These are phyloP conservation scores for Pluvianellus socialis DNA, from an alignment of 2,113 vertebrate species.

Conservation along the genomic window DNA sequence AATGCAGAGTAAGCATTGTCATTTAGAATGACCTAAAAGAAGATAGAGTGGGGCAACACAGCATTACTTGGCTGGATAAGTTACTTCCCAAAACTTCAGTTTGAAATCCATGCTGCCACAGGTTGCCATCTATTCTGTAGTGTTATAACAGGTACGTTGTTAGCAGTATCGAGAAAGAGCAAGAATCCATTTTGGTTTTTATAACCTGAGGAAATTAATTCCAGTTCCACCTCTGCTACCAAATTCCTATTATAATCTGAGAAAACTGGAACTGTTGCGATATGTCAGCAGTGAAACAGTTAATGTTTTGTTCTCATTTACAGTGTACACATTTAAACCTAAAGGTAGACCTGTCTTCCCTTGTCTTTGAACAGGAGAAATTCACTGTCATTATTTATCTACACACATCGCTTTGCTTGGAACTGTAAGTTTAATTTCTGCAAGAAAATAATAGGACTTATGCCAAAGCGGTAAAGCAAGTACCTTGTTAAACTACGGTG, in stretches of 20 bases:
- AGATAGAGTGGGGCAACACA: background rate
- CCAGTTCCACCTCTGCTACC: background rate
- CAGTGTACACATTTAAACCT: background rate
- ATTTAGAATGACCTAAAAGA: background rate
- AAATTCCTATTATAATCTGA: background rate
- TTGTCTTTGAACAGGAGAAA: background rate
- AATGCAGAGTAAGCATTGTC: rapidly evolving
- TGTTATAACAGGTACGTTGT: background rate
- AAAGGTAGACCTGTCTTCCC: background rate
- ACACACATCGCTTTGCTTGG: background rate
- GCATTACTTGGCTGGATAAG: background rate
- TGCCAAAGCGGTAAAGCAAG: background rate
- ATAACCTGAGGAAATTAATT: background rate
- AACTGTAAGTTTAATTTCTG: background rate
- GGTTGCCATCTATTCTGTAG: background rate
- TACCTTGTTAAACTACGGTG: background rate
- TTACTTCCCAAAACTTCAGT: background rate
- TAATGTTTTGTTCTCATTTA: background rate
- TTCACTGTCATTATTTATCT: background rate
- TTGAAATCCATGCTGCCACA: background rate
- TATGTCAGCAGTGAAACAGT: background rate
- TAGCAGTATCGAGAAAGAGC: background rate
- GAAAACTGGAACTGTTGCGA: background rate
- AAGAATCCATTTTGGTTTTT: background rate
- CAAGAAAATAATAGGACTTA: background rate